These are phyloP conservation scores for Florisuga fusca DNA, from an alignment of 2,797 vertebrate species.

Conservation along the genomic window DNA sequence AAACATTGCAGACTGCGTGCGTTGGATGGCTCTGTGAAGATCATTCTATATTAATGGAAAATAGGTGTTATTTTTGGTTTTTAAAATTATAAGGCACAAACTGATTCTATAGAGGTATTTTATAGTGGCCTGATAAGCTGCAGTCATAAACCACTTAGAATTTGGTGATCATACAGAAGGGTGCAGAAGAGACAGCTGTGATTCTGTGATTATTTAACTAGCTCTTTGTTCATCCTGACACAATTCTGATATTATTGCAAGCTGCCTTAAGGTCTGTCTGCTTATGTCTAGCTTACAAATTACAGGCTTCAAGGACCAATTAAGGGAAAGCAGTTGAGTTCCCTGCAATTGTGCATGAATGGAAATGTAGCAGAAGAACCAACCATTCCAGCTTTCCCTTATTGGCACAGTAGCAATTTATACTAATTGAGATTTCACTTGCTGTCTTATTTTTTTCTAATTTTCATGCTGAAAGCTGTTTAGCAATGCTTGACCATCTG, in stretches of 20 bases:
- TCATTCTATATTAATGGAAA: constrained; percentile 81
- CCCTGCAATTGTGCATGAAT: neutral
- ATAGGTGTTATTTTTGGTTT: neutral
- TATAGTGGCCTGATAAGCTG: neutral
- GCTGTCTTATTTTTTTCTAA: neutral
- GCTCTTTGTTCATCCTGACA: neutral
- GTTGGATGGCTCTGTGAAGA: constrained; percentile 86
- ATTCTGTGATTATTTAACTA: constrained; percentile 13
- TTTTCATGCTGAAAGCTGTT: constrained; percentile 23
- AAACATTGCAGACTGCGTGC: constrained; percentile 87
- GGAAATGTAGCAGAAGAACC: neutral
- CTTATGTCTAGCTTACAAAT: constrained; percentile 26
- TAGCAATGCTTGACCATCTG: constrained; percentile 10
- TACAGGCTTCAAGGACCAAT: constrained; percentile 29
- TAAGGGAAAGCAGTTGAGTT: constrained; percentile 1
- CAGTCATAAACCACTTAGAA: neutral
- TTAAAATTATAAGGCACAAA: neutral
- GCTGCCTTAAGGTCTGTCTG: constrained; percentile 37
- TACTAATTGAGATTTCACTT: constrained; percentile 16
- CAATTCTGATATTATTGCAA: neutral
- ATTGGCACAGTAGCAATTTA: neutral
- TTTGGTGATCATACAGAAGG: neutral
- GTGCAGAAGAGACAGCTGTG: neutral
- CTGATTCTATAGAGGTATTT: neutral
- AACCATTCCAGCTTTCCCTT: neutral